Conservation (phyloP, 1,140 invertebrate genomes). For the Sminthurides bifidus region DNA sequence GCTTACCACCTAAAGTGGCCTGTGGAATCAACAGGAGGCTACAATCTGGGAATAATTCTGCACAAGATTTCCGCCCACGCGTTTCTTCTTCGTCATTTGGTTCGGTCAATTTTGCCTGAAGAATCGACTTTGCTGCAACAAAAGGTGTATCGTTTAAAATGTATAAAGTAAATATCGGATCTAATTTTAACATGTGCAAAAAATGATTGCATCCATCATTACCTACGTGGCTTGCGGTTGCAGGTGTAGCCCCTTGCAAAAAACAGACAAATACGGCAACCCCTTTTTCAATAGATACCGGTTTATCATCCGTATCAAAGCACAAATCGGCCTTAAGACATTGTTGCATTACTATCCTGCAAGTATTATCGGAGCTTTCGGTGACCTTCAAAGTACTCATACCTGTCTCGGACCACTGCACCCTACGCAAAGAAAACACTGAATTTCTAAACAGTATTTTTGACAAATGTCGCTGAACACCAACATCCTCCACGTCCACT, state of each 20-base stretch:
- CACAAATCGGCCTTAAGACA: slow-evolving; percentile 17
- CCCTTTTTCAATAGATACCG: slow-evolving; percentile 32
- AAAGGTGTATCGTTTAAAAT: not conserved
- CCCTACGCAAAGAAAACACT: not conserved
- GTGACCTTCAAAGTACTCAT: not conserved
- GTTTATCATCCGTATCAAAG: slow-evolving; percentile 23
- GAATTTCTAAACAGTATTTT: not conserved
- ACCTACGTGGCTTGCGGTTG: slow-evolving; percentile 36
- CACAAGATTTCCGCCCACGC: slow-evolving; percentile 31
- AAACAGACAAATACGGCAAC: slow-evolving; percentile 38
- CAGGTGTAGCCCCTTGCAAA: slow-evolving; percentile 35
- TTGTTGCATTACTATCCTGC: slow-evolving; percentile 26
- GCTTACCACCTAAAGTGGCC: slow-evolving; percentile 39
- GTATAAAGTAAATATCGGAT: slow-evolving; percentile 1
- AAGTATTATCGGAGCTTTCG: not conserved
- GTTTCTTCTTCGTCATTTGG: slow-evolving; percentile 33
- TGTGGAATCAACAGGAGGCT: slow-evolving; percentile 42
- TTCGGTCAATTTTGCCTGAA: slow-evolving; percentile 36
- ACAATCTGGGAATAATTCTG: slow-evolving; percentile 35
- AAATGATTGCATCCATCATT: not conserved
- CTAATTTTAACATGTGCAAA: not conserved
- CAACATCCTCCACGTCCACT: too few species aligned
- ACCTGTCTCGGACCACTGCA: not conserved
- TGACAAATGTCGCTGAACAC: too few species aligned
- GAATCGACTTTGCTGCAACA: slow-evolving; percentile 35